Evolutionary conservation across 2,888 invertebrate species (phyloP).

Genomic region (Caenorhabditis doughertyi): DNA sequence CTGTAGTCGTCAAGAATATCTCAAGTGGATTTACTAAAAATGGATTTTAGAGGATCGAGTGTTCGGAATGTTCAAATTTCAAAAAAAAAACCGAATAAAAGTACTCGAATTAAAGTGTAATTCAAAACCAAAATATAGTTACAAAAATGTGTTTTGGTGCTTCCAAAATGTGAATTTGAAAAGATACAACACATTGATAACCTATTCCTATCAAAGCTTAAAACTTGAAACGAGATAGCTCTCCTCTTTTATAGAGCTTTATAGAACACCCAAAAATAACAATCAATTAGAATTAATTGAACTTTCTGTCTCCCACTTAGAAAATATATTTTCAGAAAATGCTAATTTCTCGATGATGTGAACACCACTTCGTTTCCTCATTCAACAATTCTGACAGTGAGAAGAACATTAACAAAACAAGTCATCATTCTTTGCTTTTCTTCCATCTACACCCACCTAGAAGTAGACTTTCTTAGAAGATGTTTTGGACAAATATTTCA

Average conservation of each 20-base stretch:
- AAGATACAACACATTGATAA: background rate
- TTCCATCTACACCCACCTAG: background rate
- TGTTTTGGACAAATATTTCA: background rate
- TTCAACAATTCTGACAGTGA: slow-evolving; percentile 6
- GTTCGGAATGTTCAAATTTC: slow-evolving; percentile 35
- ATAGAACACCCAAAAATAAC: too few species aligned
- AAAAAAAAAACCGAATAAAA: background rate
- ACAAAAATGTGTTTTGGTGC: background rate
- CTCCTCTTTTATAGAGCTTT: too few species aligned
- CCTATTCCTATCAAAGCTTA: background rate
- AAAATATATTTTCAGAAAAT: background rate
- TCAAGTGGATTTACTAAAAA: slow-evolving; percentile 25
- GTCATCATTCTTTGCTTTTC: background rate
- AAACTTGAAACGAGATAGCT: too few species aligned
- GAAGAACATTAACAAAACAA: slow-evolving; percentile 1
- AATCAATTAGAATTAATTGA: too few species aligned
- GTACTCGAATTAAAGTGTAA: background rate
- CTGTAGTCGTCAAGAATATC: slow-evolving; percentile 9
- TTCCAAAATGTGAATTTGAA: background rate
- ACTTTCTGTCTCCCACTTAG: background rate
- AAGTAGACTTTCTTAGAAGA: background rate
- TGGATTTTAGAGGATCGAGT: slow-evolving; percentile 1
- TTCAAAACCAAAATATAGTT: background rate
- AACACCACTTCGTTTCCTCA: background rate
- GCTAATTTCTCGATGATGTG: background rate